Evolutionary conservation across 2,888 invertebrate species (phyloP).

Genomic region (Amphipyra berbera): DNA sequence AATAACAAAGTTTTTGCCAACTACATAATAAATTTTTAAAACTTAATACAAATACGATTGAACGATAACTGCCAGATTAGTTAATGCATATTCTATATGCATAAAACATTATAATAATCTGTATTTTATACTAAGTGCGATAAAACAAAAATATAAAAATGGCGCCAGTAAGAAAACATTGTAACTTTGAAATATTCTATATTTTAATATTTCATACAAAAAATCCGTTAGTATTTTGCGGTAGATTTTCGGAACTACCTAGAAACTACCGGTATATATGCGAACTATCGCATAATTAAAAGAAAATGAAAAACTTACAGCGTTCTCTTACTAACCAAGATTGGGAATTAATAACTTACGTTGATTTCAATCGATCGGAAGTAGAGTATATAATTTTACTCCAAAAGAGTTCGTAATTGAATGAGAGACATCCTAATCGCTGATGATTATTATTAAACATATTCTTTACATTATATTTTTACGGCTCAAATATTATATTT

Average conservation of each 20-base stretch:
- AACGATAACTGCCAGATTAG: conserved; percentile 35
- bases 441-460: conserved; percentile 1
- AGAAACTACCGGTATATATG: background rate
- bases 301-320: background rate
- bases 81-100: conserved; percentile 53
- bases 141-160: conserved; percentile 35
- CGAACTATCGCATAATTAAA: too few relatives aligned
- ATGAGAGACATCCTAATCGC: conserved; percentile 1
- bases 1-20: conserved; percentile 45
- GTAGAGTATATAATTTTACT: conserved; percentile 7
- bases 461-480: conserved; percentile 2
- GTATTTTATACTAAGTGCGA: conserved; percentile 54
- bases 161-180: conserved; percentile 35
- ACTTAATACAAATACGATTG: conserved; percentile 51
- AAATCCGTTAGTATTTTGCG: background rate
- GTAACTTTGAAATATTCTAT: conserved; percentile 17
- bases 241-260: background rate
- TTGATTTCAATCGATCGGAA: conserved; percentile 15
- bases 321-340: conserved; percentile 23
- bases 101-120: conserved; percentile 57
- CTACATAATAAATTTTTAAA: conserved; percentile 53
- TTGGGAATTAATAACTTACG: conserved; percentile 11
- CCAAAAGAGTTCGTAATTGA: conserved; percentile 18
- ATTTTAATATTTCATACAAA: background rate
- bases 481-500: conserved; percentile 9